Conservation (phyloP, 2,797 vertebrate genomes). For the Acipenser oxyrinchus region DNA sequence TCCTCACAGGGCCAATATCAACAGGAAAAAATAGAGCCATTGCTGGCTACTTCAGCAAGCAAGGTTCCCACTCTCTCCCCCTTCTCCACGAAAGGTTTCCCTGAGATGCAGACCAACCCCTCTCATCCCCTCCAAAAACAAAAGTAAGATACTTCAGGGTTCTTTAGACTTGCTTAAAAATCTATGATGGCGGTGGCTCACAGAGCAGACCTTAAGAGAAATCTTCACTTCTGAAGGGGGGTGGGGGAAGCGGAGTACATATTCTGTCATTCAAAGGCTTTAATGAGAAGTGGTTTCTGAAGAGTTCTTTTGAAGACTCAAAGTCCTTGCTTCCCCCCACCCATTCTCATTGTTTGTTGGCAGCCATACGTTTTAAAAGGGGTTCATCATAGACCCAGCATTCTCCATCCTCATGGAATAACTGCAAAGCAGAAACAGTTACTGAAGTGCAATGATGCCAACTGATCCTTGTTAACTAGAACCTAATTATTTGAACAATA, state of each 20-base stretch:
- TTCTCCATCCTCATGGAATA: slow-evolving; percentile 96
- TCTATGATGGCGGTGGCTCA: no score
- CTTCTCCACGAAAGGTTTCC: slow-evolving; percentile 72
- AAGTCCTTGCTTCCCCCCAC: slow-evolving; percentile 4
- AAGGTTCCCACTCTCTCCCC: slow-evolving; percentile 35
- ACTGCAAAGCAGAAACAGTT: slow-evolving; percentile 46
- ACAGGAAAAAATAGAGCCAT: slow-evolving; percentile 53
- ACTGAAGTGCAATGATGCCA: no score
- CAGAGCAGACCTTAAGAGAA: no score
- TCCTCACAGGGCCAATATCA: slow-evolving; percentile 54
- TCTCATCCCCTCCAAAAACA: background rate
- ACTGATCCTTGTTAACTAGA: no score
- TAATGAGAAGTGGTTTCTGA: slow-evolving; percentile 56
- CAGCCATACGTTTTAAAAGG: slow-evolving; percentile 80
- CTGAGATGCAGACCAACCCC: slow-evolving; percentile 83
- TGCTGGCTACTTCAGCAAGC: slow-evolving; percentile 58
- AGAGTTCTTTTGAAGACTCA: slow-evolving; percentile 69
- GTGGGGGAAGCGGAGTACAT: slow-evolving; percentile 50
- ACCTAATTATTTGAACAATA: no score
- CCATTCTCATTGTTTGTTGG: slow-evolving; percentile 65
- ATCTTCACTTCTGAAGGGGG: slow-evolving; percentile 32
- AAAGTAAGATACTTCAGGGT: background rate
- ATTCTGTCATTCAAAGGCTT: slow-evolving; percentile 65
- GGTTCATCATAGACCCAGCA: slow-evolving; percentile 98
- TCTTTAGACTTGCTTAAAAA: no score